phyloP scores from a whole-genome alignment of 2,113 vertebrate species.

The Mormyrus lacerda region DNA sequence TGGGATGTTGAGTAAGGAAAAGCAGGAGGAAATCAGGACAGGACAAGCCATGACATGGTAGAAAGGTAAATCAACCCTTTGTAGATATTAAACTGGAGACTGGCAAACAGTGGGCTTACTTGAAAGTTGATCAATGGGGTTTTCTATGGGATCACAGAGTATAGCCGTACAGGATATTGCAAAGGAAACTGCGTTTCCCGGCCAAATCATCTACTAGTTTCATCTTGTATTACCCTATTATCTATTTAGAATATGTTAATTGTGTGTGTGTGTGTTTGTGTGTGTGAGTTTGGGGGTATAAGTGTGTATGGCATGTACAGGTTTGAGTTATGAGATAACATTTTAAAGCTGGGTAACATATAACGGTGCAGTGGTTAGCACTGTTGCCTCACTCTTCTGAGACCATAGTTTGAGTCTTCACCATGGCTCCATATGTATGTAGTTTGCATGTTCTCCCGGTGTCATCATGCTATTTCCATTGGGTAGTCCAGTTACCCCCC shows the following conservation, averaged over 20 bases:
- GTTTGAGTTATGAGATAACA: neutral
- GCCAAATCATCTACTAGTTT: constrained; percentile 49
- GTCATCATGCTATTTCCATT: neutral
- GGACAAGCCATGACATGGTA: constrained; percentile 61
- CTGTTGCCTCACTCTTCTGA: neutral
- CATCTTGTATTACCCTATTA: neutral
- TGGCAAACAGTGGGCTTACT: constrained; percentile 51
- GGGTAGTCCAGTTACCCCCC: neutral
- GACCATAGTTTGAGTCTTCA: neutral
- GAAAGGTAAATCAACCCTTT: constrained; percentile 68
- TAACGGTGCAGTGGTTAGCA: neutral
- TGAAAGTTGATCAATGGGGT: constrained; percentile 58
- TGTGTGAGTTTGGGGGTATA: neutral
- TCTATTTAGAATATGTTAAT: neutral
- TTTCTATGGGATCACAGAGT: constrained; percentile 41
- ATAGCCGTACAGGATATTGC: constrained; percentile 58
- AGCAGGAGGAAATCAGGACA: constrained; percentile 60
- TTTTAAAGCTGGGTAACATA: neutral
- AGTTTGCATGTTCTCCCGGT: neutral
- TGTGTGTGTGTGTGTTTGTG: neutral
- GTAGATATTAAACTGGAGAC: constrained; percentile 52
- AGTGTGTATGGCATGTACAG: neutral
- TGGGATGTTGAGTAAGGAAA: constrained; percentile 57
- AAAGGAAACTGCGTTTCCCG: constrained; percentile 53
- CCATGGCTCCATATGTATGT: neutral